Evolutionary conservation across 2,888 invertebrate species (phyloP).

Genomic region (Phalera bucephala): DNA sequence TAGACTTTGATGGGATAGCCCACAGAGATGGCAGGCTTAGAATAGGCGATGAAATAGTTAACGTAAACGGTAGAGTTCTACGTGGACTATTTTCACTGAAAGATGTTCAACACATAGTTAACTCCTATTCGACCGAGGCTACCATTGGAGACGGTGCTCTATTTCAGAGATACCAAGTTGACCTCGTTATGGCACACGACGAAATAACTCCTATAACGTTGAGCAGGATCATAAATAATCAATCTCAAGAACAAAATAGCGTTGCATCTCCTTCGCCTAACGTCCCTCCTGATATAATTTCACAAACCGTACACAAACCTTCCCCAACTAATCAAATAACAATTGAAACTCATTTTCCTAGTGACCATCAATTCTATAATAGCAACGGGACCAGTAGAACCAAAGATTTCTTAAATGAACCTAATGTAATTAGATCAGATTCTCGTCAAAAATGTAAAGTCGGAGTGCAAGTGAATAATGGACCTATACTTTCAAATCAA

Average conservation of each 20-base stretch:
- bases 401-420: constrained; percentile 37
- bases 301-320: constrained; percentile 72
- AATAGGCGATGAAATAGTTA: constrained; percentile 94
- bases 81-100: constrained; percentile 87
- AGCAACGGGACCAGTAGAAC: constrained; percentile 38
- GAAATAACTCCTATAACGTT: constrained; percentile 82
- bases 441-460: constrained; percentile 57
- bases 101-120: constrained; percentile 84
- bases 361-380: constrained; percentile 54
- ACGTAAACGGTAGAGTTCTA: constrained; percentile 92
- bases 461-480: constrained; percentile 60
- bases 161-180: constrained; percentile 79
- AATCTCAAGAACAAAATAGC: constrained; percentile 49
- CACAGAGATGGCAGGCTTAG: constrained; percentile 91
- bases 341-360: constrained; percentile 75
- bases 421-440: constrained; percentile 38
- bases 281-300: constrained; percentile 75
- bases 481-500: constrained; percentile 57
- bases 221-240: constrained; percentile 69
- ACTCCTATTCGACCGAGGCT: constrained; percentile 77
- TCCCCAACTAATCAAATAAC: constrained; percentile 66
- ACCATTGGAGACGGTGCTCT: constrained; percentile 58
- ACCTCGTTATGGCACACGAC: constrained; percentile 85
- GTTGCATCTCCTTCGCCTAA: constrained; percentile 42
- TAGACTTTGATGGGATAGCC: constrained; percentile 86